Evolutionary conservation across 1,140 invertebrate species (phyloP).

Genomic region (Pectinophora gossypiella): DNA sequence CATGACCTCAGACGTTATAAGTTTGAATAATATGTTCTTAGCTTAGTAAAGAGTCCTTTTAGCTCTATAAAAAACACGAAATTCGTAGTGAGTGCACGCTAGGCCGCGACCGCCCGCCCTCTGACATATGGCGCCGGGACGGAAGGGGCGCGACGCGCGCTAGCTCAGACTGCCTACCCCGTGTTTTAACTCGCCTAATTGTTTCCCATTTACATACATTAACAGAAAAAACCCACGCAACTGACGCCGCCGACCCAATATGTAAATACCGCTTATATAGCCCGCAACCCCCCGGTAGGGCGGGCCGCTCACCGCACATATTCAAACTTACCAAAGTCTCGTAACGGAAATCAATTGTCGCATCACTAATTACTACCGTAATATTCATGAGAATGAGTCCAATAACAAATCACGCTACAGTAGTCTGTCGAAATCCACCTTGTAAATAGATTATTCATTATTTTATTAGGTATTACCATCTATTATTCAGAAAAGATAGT

Average conservation of each 20-base stretch:
- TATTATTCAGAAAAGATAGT: conserved; percentile 48
- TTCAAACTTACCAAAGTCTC: conserved; percentile 46
- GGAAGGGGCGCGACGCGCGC: conserved; percentile 57
- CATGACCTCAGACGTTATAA: no score
- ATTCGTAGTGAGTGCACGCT: neutral
- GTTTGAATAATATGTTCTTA: no score
- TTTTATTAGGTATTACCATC: conserved; percentile 40
- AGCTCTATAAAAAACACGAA: no score
- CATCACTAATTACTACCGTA: conserved; percentile 2
- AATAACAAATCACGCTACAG: neutral
- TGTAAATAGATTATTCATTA: conserved; percentile 29
- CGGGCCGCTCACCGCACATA: conserved; percentile 36
- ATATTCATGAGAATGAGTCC: neutral
- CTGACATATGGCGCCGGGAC: conserved; percentile 52
- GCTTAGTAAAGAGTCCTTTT: no score
- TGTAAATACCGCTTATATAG: conserved; percentile 60
- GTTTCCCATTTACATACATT: conserved; percentile 74
- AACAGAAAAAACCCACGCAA: conserved; percentile 63
- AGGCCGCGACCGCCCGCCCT: conserved; percentile 45
- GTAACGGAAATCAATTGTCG: conserved; percentile 64
- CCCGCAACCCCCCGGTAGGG: conserved; percentile 34
- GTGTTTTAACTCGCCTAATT: conserved; percentile 73
- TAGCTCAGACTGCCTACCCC: conserved; percentile 69
- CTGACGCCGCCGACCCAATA: conserved; percentile 54
- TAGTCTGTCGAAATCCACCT: conserved; percentile 22